Base-by-base conservation (phyloP, 2,113 vertebrate species). In the Cichladusa arquata region DNA sequence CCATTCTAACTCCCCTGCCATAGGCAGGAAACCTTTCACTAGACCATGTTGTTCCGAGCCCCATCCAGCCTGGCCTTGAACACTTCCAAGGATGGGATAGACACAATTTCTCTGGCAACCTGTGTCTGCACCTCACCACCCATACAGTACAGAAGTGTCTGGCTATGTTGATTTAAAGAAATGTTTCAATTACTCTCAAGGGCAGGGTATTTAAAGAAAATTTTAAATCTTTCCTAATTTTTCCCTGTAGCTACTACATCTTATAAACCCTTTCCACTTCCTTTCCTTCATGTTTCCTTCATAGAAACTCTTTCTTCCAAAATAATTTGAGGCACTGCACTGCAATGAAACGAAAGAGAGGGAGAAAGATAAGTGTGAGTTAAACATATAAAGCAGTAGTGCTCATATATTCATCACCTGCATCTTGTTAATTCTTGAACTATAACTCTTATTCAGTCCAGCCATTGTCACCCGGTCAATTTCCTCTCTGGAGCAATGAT, bases 341-440 rank as follows among this genome's bases (percentile, higher is more conserved):
- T 28, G 6, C 22, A 81, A 42, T 17, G 34, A 19, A 33, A 33
- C 29, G 33, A 70, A 60, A 45, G 5, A 18, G 17, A 23, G 2
- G 1, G 4, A 12, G 20, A 3, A 74, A 29, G 0, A 4, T 33
- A 58, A 56, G 6, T 4, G 34, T 36, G 56, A 80, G 15, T 5
- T 48, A 50, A 47, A 19, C 29, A 1, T 48, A 45, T 42, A 42
- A 67, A 73, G 3, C 9, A 38, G 5, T 48, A 81, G 10, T 33
- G 6, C 26, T 42, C 36, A 34, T 9, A 12, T 66, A 56, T 3
- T 84, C 31, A 54, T 33, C 9, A 23, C 18, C 25, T 44, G 8
- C 66, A 78, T 40, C 12, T 57, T 24, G 18, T 69, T 84, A 87
- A 47, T 48, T 61, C 51, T 62, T 82, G 20, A 66, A 40, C 24